A percentile compares a stretch with the other conserved stretches of the same genome.
Conservation (phyloP, 1,140 invertebrate species). For the Anthonomus grandis region DNA sequence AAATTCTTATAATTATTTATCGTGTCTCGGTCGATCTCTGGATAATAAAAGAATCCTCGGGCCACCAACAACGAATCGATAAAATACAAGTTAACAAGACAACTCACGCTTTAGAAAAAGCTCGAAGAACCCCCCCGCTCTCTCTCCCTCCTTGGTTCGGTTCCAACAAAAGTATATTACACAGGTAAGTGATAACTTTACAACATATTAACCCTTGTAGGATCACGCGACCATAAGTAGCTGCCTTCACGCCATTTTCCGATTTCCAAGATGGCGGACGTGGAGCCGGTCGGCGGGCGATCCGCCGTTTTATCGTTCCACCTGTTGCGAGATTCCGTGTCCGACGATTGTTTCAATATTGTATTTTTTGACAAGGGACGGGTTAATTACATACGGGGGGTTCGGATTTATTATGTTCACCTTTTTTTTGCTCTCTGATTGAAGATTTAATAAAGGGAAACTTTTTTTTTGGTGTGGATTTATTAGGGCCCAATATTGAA, state of each 20-base stretch:
- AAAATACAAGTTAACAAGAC: slow-evolving; percentile 7
- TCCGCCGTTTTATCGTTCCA: slow-evolving; percentile 6
- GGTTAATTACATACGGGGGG: slow-evolving; percentile 11
- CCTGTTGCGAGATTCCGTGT: slow-evolving; percentile 6
- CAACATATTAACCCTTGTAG: slow-evolving; percentile 24
- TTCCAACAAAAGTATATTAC: slow-evolving; percentile 14
- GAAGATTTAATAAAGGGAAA: too few relatives aligned
- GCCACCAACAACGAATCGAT: too few relatives aligned
- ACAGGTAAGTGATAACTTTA: slow-evolving; percentile 14
- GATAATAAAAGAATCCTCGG: too few relatives aligned
- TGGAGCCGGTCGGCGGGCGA: slow-evolving; percentile 24
- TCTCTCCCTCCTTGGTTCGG: neutral
- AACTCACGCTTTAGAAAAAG: slow-evolving; percentile 6
- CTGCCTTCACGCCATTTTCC: slow-evolving; percentile 33
- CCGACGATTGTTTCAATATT: slow-evolving; percentile 5
- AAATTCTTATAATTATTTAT: too few relatives aligned
- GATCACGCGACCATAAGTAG: slow-evolving; percentile 31
- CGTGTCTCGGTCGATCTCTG: too few relatives aligned
- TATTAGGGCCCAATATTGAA: too few relatives aligned
- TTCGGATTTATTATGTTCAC: too few relatives aligned
- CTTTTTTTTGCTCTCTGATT: too few relatives aligned
- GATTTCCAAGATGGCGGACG: slow-evolving; percentile 28
- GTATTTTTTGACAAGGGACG: neutral
- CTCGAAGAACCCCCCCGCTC: too few relatives aligned
- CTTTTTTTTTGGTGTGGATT: too few relatives aligned